A percentile compares a stretch with the other conserved stretches of the same genome.
These are phyloP conservation scores for Calycopis cecrops DNA, from an alignment of 1,140 invertebrate species.

Conservation along the genomic window DNA sequence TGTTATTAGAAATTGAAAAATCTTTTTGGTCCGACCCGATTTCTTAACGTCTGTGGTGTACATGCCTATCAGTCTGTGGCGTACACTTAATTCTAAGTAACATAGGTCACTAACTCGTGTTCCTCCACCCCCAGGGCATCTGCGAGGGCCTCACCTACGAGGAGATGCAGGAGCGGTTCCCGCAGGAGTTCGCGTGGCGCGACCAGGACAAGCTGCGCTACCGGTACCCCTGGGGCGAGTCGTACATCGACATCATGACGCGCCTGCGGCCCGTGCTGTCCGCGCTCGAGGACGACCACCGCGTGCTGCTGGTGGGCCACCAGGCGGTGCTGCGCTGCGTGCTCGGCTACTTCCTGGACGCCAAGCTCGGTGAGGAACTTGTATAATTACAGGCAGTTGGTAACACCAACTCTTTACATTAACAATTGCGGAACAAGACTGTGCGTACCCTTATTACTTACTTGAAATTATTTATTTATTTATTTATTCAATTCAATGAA, in stretches of 20 bases:
- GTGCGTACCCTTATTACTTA: no score
- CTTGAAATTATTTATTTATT: no score
- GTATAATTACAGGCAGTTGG: no score
- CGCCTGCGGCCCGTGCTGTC: constrained; percentile 87
- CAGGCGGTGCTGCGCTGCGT: constrained; percentile 95
- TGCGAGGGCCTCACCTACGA: constrained; percentile 96
- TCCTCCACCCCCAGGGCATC: constrained; percentile 81
- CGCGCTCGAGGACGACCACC: constrained; percentile 89
- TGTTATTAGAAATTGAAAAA: no score
- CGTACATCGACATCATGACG: constrained; percentile 90
- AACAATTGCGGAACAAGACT: no score
- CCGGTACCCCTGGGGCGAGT: constrained; percentile 94
- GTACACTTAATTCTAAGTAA: no score
- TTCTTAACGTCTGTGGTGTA: no score
- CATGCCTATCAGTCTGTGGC: no score
- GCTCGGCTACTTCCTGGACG: constrained; percentile 92
- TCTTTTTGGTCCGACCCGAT: no score
- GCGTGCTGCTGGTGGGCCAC: constrained; percentile 92
- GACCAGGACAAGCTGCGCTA: constrained; percentile 95
- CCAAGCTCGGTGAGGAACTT: constrained; percentile 79
- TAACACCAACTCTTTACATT: no score
- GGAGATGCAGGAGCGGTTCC: constrained; percentile 92
- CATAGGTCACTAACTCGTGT: no score
- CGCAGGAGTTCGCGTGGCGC: constrained; percentile 92
- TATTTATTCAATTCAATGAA: no score